Evolutionary conservation across 1,140 invertebrate genomes (phyloP), one percentile per base, ranked within the genome.

Genomic region (Macrobrachium rosenbergii): DNA sequence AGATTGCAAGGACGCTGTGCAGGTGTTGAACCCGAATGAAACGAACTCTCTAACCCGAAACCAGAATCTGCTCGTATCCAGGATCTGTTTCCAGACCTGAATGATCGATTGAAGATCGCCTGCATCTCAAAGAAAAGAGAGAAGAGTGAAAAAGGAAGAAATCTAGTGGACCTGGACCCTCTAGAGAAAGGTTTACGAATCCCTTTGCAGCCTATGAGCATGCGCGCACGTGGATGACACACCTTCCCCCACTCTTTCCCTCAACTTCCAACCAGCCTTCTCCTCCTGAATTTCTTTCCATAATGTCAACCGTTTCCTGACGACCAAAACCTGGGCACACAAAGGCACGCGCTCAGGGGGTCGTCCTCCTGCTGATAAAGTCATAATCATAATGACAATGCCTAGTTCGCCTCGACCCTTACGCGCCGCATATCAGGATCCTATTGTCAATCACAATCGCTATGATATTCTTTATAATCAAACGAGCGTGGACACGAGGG

Each of bases 401-500:
- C 75, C 43, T 45, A 45, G 37, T 45, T n/a, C 17, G 28, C 28
- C 12, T 77, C 28, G 52, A 52, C 81, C 81, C 43, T 19, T 69
- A 69, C 72, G 67, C n/a, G 43, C 16, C 63, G 43, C 45, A 43
- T 28, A 69, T 73, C 81, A 67, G 67, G 62, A 59, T 72, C 78
- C 85, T 87, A 79, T 84, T 84, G 82, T 88, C 87, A 79, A 83
- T 88, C 79, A 81, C 63, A 81, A 88, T 88, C 76, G 82, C 80
- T 78, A 62, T 83, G 87, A 88, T 88, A 88, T 88, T 88, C 81
- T 88, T 84, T 83, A 79, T 79, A 80, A 75, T 69, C 87, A 88
- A 83, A 76, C 76, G 82, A 80, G 75, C 87, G 87, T 83, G 59
- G 76, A 73, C 19, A 60, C 37, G 77, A 52, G 52, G 52, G 52